Conservation (phyloP, 2,113 vertebrate species). For the Anguilla rostrata region DNA sequence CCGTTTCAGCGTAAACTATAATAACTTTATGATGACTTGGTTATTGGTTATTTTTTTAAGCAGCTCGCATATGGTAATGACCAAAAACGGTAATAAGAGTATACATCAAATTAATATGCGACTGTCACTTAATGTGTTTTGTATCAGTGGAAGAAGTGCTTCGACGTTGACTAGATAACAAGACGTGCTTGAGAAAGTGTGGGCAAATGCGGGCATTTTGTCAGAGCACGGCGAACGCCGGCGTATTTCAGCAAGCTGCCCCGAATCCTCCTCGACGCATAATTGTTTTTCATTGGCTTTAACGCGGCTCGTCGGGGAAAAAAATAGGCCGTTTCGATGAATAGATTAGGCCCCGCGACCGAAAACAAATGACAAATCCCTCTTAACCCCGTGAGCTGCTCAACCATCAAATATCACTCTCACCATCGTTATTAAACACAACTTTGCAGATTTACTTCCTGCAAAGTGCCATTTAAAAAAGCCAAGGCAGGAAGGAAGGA, state of each 20-base stretch:
- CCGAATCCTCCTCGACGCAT: conserved; percentile 72
- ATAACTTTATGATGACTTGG: neutral
- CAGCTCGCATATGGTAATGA: conserved; percentile 12
- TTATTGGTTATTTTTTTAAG: conserved; percentile 5
- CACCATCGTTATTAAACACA: conserved; percentile 80
- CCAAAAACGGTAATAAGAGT: conserved; percentile 23
- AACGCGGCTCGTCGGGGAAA: conserved; percentile 80
- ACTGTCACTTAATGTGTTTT: conserved; percentile 33
- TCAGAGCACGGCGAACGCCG: conserved; percentile 25
- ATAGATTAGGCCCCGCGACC: conserved; percentile 91
- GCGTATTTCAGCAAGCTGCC: conserved; percentile 63
- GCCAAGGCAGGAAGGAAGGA: conserved; percentile 80
- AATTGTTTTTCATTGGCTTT: conserved; percentile 84
- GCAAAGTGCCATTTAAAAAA: conserved; percentile 86
- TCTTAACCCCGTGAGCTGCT: conserved; percentile 88
- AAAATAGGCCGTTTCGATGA: conserved; percentile 84
- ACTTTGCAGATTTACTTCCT: conserved; percentile 80
- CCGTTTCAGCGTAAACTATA: conserved; percentile 14
- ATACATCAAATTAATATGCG: conserved; percentile 35
- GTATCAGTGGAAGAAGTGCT: conserved; percentile 48
- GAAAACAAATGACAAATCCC: conserved; percentile 96
- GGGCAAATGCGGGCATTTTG: neutral
- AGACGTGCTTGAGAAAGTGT: conserved; percentile 9
- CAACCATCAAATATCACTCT: conserved; percentile 78
- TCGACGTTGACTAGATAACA: conserved; percentile 72